Base-by-base conservation (phyloP, 1,140 invertebrate genomes). In the Neotoxoptera formosana region DNA sequence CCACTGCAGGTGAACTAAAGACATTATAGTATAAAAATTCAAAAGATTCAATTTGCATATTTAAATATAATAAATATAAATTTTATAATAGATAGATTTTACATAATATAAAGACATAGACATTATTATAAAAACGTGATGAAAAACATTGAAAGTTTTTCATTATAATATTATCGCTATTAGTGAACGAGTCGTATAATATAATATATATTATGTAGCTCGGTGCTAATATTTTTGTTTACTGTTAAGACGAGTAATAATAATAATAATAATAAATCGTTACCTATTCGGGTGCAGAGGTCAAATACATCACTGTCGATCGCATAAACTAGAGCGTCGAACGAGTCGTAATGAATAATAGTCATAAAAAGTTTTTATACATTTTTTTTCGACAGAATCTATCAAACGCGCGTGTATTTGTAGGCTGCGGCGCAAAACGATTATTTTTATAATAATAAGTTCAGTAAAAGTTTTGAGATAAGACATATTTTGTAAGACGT, bases 291-390 rank as follows among this genome's bases (percentile, higher is more conserved):
- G 30, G 3, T n/a, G n/a, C 60, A 76, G 14, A n/a, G 60, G 60
- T n/a, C 60, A 76, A 76, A 76, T 76, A 76, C 60, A 41, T 41
- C 41, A 76, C 60, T n/a, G 60, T 17, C n/a, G 60, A 76, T 76
- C 60, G 60, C 17, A 17, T 67, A 17, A 6, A 17, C 17, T 17
- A 67, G 0, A 17, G n/a, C 30, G n/a, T 76, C n/a, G 30, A 76
- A 76, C n/a, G 60, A 30, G 60, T 76, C 60, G 60, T 76, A 76
- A 76, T n/a, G 60, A 76, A n/a, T n/a, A n/a, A n/a, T n/a, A 76
- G 7, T 76, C 60, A 76, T n/a, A 76, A 76, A 76, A 76, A 4
- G n/a, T 25, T 56, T 67, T 67, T 67, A 25, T 30, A 76, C 7
- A 25, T n/a, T 76, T 30, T 56, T 76, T 76, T 76, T n/a, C 60